phyloP scores from a whole-genome alignment of 2,888 invertebrate species.

The Onthophagus sagittarius region DNA sequence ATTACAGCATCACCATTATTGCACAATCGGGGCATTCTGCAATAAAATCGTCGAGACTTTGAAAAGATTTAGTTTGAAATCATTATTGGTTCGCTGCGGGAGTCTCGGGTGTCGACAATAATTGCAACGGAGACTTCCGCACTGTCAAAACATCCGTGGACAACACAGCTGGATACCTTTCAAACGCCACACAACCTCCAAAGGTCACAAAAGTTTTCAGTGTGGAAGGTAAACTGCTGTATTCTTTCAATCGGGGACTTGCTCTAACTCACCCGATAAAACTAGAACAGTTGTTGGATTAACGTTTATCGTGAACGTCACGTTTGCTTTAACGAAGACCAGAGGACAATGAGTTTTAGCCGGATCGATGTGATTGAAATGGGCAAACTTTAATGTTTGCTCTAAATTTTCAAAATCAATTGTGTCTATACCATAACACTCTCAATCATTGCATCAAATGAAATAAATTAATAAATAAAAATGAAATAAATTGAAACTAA shows the following conservation, averaged over 20 bases:
- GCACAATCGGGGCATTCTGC: neutral
- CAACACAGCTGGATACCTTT: slow-evolving; percentile 23
- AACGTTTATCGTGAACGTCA: neutral
- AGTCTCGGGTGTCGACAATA: slow-evolving; percentile 44
- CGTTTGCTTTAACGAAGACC: neutral
- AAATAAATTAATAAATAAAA: no score
- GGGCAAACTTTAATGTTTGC: neutral
- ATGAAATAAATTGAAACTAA: no score
- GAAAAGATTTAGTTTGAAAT: neutral
- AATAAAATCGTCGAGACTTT: neutral
- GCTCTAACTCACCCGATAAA: neutral
- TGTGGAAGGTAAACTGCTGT: neutral
- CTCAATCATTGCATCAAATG: neutral
- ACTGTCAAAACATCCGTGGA: slow-evolving; percentile 35
- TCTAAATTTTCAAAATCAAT: neutral
- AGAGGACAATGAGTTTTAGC: neutral
- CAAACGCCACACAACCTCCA: neutral
- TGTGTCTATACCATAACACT: neutral
- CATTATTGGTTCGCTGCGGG: slow-evolving; percentile 31
- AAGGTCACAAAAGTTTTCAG: neutral
- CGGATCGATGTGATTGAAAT: neutral
- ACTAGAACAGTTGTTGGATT: neutral
- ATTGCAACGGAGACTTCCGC: slow-evolving; percentile 41
- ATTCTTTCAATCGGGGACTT: neutral
- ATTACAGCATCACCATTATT: neutral